Evolutionary conservation across 2,888 invertebrate species (phyloP).

Genomic region (Hirtodrosophila duncani): DNA sequence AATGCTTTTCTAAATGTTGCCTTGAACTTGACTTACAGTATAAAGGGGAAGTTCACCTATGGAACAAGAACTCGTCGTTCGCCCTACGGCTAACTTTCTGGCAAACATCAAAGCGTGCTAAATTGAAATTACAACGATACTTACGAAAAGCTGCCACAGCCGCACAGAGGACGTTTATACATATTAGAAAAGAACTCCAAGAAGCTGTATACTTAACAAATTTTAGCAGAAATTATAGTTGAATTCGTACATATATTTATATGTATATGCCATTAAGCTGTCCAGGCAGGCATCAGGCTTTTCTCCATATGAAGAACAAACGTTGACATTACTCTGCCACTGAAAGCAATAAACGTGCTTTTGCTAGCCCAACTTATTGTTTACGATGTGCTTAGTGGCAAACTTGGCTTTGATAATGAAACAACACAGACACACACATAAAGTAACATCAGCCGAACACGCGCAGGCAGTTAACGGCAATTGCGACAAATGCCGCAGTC

Average conservation of each 20-base stretch:
- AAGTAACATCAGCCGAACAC: constrained; percentile 33
- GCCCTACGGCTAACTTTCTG: constrained; percentile 17
- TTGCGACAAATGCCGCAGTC: constrained; percentile 61
- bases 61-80: too few species aligned
- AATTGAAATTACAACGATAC: constrained; percentile 64
- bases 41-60: too few species aligned
- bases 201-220: constrained; percentile 60
- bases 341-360: constrained; percentile 41
- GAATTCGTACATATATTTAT: constrained; percentile 15
- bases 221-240: constrained; percentile 61
- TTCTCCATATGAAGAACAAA: too few species aligned
- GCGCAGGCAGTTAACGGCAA: constrained; percentile 68
- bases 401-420: constrained; percentile 70
- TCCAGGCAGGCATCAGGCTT: constrained; percentile 21
- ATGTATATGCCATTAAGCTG: constrained; percentile 57
- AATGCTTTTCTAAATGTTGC: too few species aligned
- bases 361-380: constrained; percentile 65
- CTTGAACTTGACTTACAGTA: too few species aligned
- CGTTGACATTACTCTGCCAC: constrained; percentile 19
- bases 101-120: constrained; percentile 37
- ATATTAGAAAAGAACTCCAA: constrained; percentile 30
- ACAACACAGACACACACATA: constrained; percentile 19
- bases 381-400: constrained; percentile 73
- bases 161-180: background rate
- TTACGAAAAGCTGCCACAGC: constrained; percentile 42